Evolutionary conservation across 2,113 vertebrate genomes (phyloP).

Genomic region (Etia nguti): DNA sequence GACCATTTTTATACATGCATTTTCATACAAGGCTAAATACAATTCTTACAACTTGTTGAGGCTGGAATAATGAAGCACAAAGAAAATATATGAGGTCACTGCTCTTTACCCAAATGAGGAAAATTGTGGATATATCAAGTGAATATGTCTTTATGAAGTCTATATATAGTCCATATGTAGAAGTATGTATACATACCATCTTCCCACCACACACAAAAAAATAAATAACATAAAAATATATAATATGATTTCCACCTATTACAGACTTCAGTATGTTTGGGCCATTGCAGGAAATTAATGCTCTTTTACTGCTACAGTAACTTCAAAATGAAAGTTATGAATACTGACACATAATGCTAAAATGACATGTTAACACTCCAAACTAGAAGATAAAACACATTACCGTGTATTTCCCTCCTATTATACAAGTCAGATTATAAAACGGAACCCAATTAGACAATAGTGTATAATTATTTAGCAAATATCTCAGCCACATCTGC

Average conservation of each 20-base stretch:
- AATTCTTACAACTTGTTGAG: neutral
- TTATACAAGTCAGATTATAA: neutral
- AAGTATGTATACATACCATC: too few relatives aligned
- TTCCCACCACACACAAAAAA: neutral
- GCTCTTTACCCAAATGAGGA: neutral
- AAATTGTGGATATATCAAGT: neutral
- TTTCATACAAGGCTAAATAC: neutral
- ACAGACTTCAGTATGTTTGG: neutral
- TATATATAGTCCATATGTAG: too few relatives aligned
- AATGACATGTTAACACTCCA: neutral
- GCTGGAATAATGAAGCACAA: neutral
- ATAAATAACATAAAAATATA: neutral
- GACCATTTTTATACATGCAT: neutral
- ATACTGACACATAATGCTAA: neutral
- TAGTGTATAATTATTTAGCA: neutral
- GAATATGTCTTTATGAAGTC: neutral
- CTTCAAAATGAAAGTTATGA: neutral
- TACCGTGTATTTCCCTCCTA: neutral
- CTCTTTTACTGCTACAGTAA: neutral
- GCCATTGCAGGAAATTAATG: neutral
- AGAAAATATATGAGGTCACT: neutral
- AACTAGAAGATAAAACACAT: neutral
- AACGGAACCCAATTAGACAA: neutral
- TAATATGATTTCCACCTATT: neutral
- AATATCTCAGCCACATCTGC: neutral